phyloP scores from a whole-genome alignment of 2,113 vertebrate species.

The Neopipo cinnamomea region DNA sequence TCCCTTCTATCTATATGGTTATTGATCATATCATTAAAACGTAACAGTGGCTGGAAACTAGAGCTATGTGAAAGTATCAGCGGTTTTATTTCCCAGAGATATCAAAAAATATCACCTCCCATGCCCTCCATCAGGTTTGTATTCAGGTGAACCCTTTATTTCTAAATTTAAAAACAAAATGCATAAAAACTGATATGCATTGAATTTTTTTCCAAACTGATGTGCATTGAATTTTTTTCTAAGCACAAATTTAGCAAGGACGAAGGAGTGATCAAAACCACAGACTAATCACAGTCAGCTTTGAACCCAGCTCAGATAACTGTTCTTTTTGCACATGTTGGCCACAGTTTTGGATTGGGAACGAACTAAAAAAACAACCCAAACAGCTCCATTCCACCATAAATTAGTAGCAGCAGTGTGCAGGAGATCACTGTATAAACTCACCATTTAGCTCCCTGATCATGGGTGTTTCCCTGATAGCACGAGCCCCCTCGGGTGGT shows the following conservation, averaged over 20 bases:
- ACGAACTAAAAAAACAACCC: background rate
- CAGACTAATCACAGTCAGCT: background rate
- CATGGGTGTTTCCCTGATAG: background rate
- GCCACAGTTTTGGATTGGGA: background rate
- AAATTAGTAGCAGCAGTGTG: background rate
- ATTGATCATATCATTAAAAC: slow-evolving; percentile 66
- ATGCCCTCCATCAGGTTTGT: background rate
- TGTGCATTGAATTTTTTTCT: background rate
- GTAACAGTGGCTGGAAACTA: slow-evolving; percentile 50
- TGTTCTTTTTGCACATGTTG: background rate
- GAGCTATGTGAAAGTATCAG: background rate
- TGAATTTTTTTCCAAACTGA: background rate
- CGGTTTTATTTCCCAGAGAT: slow-evolving; percentile 34
- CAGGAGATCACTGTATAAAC: background rate
- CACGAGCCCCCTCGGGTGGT: rapidly evolving
- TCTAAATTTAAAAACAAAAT: background rate
- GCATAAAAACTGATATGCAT: background rate
- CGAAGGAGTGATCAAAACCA: background rate
- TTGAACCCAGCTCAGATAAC: background rate
- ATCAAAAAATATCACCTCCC: background rate
- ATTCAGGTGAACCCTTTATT: background rate
- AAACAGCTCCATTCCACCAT: background rate
- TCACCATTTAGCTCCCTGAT: background rate
- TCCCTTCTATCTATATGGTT: slow-evolving; percentile 44
- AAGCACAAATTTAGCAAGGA: background rate